Conservation (phyloP, 1,140 invertebrate species). For the Megathymus violae region DNA sequence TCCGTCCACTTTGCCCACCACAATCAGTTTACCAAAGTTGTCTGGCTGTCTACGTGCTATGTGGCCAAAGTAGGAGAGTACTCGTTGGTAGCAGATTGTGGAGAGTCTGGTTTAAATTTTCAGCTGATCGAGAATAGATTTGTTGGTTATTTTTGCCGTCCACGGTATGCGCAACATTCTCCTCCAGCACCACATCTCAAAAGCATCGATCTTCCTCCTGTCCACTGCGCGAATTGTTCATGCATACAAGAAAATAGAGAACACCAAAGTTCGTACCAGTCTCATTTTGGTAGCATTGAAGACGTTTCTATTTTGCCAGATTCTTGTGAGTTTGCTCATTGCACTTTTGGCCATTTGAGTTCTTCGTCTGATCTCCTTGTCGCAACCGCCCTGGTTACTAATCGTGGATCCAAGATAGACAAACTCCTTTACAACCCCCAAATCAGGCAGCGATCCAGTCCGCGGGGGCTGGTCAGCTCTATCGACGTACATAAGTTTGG, state of each 20-base stretch:
- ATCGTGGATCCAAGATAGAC: conserved; percentile 14
- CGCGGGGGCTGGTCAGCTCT: background rate
- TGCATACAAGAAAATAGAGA: background rate
- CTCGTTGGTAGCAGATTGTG: too few relatives aligned
- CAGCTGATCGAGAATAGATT: background rate
- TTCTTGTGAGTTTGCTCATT: background rate
- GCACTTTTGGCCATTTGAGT: background rate
- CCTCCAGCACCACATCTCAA: conserved; percentile 1
- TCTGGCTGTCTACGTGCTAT: conserved; percentile 16
- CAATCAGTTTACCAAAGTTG: conserved; percentile 15
- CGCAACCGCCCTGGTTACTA: conserved; percentile 5
- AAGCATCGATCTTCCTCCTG: background rate
- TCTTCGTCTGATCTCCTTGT: conserved; percentile 1
- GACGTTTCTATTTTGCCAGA: background rate
- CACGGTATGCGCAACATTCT: background rate
- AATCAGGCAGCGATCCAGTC: conserved; percentile 16
- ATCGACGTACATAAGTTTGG: conserved; percentile 22
- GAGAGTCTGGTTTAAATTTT: conserved; percentile 8
- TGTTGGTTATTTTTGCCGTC: conserved; percentile 1
- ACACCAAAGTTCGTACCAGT: background rate
- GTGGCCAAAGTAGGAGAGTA: too few relatives aligned
- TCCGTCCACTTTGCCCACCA: conserved; percentile 2
- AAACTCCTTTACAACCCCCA: conserved; percentile 22
- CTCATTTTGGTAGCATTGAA: background rate
- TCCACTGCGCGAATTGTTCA: background rate